Evolutionary conservation across 2,888 invertebrate species (phyloP).

Genomic region (Dasysyrphus albostriatus): DNA sequence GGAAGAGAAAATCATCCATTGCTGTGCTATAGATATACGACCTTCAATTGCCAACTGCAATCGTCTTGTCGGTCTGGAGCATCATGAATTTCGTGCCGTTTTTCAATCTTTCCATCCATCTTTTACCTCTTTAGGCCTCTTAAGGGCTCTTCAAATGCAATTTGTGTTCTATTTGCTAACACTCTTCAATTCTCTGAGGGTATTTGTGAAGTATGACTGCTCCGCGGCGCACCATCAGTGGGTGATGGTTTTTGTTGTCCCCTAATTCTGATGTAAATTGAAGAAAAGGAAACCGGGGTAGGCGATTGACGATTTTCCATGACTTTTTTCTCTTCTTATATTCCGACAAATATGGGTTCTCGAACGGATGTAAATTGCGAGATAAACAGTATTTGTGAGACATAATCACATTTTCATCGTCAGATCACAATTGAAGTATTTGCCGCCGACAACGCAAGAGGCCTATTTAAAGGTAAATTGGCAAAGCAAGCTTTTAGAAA

Average conservation of each 20-base stretch:
- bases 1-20: constrained; percentile 18
- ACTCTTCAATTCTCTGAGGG: constrained; percentile 24
- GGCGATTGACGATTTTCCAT: constrained; percentile 64
- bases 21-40: background rate
- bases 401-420: constrained; percentile 58
- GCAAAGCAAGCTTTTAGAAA: background rate
- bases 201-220: background rate
- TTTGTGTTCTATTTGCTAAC: constrained; percentile 20
- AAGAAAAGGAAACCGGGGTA: background rate
- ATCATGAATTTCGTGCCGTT: constrained; percentile 40
- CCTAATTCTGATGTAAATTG: constrained; percentile 68
- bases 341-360: constrained; percentile 58
- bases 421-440: constrained; percentile 46
- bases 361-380: constrained; percentile 68
- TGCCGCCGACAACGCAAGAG: background rate
- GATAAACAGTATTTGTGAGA: constrained; percentile 67
- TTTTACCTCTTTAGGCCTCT: constrained; percentile 66
- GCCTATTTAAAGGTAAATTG: constrained; percentile 15
- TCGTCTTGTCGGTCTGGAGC: constrained; percentile 29
- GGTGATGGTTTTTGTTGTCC: background rate
- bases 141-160: constrained; percentile 48
- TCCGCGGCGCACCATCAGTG: background rate
- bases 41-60: constrained; percentile 61
- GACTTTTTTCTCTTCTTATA: constrained; percentile 27
- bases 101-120: constrained; percentile 47